Conservation (phyloP, 1,140 invertebrate genomes). For the Chrysoperla carnea region DNA sequence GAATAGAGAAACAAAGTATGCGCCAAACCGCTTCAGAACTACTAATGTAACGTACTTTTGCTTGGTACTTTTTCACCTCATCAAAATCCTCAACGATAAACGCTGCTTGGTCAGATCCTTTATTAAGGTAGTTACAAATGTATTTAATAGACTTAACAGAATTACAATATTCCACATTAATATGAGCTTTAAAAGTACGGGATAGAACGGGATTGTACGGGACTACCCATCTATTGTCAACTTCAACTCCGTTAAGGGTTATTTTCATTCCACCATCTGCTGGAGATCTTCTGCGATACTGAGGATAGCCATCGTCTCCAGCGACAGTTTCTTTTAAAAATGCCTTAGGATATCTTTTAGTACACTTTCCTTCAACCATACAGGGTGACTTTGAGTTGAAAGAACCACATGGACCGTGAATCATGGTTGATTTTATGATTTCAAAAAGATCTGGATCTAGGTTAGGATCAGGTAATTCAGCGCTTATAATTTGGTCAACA, state of each 20-base stretch:
- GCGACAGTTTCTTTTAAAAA: conserved; percentile 19
- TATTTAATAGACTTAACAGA: conserved; percentile 32
- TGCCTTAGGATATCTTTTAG: conserved; percentile 21
- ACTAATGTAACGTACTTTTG: conserved; percentile 11
- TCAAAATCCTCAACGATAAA: conserved; percentile 6
- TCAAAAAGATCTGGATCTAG: conserved; percentile 19
- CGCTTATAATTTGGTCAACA: conserved; percentile 27
- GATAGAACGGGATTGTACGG: conserved; percentile 29
- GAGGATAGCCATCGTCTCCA: conserved; percentile 19
- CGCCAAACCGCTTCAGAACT: conserved; percentile 20
- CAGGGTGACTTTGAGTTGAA: conserved; percentile 22
- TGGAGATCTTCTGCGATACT: conserved; percentile 18
- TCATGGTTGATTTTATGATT: conserved; percentile 20
- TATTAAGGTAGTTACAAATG: conserved; percentile 25
- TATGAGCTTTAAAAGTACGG: conserved; percentile 26
- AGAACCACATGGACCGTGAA: conserved; percentile 15
- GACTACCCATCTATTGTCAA: conserved; percentile 31
- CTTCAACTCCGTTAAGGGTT: conserved; percentile 2
- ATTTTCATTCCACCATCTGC: conserved; percentile 1
- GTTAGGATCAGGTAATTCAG: conserved; percentile 27
- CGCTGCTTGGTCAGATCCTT: conserved; percentile 22
- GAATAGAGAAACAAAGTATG: conserved; percentile 7
- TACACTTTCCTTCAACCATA: conserved; percentile 26
- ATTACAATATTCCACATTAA: conserved; percentile 28
- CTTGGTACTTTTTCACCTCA: too few species aligned